Evolutionary conservation across 2,113 vertebrate species (phyloP).

Genomic region (Murina feae): DNA sequence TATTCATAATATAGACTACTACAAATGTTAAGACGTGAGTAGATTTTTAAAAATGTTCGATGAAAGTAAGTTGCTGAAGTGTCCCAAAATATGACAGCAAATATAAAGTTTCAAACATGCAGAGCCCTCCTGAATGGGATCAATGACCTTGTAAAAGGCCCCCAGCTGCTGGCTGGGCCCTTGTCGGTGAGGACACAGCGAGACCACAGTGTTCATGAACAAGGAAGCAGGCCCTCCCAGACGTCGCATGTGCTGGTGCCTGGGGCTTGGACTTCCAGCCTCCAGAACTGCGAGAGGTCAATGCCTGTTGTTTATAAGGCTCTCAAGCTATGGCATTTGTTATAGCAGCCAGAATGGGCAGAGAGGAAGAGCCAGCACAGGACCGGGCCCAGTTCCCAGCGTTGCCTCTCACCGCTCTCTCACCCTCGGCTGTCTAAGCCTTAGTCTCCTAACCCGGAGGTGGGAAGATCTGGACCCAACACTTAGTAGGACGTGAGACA

Average conservation of each 20-base stretch:
- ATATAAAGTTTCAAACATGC: not conserved
- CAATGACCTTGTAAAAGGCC: not conserved
- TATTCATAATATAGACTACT: not conserved
- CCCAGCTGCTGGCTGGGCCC: not conserved
- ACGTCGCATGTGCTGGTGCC: not conserved
- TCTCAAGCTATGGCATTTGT: not conserved
- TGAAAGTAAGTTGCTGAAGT: not conserved
- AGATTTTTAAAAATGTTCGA: not conserved
- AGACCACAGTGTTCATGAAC: not conserved
- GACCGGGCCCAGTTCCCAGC: not conserved
- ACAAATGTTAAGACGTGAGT: not conserved
- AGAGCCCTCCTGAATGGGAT: not conserved
- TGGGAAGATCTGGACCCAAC: not conserved
- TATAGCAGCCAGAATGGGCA: not conserved
- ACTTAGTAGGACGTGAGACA: not conserved
- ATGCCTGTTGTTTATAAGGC: not conserved
- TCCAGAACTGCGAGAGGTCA: not conserved
- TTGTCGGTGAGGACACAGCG: not conserved
- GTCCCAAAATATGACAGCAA: not conserved
- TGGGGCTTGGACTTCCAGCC: not conserved
- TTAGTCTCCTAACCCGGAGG: not conserved
- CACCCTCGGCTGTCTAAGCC: not conserved
- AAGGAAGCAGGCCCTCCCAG: not conserved
- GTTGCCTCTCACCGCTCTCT: accelerated
- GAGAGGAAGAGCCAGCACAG: not conserved